These are phyloP conservation scores for Aurelia aurita complex sp. Pacific DNA, from an alignment of 30 jellyfish, hydroid and myxozoan genomes.

Conservation along the genomic window DNA sequence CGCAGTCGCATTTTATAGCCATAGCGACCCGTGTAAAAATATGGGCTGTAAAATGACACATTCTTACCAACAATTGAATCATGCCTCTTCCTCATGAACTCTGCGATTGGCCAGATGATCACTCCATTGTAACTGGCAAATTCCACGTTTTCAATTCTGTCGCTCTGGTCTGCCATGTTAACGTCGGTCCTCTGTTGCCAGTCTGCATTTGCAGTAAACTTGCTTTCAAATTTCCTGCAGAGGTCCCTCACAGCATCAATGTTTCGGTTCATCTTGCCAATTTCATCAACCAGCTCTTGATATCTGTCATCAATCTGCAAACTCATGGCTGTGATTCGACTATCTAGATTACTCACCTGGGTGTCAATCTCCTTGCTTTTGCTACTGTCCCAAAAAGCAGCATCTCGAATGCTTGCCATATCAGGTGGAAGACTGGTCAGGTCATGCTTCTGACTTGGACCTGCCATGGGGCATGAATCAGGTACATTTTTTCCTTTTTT, in stretches of 20 bases:
- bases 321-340: constrained; percentile 24
- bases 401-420: background rate
- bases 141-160: constrained; percentile 46
- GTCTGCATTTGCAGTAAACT: constrained; percentile 3
- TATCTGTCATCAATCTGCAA: constrained; percentile 16
- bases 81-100: constrained; percentile 49
- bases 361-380: background rate
- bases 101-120: constrained; percentile 68
- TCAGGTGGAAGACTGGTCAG: background rate
- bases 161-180: constrained; percentile 48
- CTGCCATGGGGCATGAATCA: constrained; percentile 12
- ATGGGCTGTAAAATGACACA: constrained; percentile 88
- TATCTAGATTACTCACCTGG: background rate
- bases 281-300: constrained; percentile 2
- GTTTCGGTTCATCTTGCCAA: constrained; percentile 20
- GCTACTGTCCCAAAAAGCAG: too few species aligned
- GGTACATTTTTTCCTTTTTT: constrained; percentile 7
- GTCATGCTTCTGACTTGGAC: background rate
- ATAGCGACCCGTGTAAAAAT: constrained; percentile 69
- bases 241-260: constrained; percentile 52
- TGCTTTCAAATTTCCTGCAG: constrained; percentile 21
- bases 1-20: constrained; percentile 95
- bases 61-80: constrained; percentile 77
- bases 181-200: constrained; percentile 17
- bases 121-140: constrained; percentile 70